phyloP scores from a whole-genome alignment of 2,113 vertebrate genomes.

The Ammodytes marinus region DNA sequence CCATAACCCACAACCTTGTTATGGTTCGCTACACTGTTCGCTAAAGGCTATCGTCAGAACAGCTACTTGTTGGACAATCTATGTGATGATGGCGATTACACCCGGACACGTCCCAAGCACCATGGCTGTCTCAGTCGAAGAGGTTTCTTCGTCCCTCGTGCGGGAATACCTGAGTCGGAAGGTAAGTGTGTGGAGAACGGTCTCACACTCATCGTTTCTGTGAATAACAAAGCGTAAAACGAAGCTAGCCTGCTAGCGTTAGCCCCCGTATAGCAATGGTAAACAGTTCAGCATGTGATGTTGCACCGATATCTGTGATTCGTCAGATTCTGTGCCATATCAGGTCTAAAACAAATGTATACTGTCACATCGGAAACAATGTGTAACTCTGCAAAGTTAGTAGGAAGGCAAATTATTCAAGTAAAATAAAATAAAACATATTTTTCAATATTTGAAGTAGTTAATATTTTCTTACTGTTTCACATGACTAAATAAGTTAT shows the following conservation, averaged over 20 bases:
- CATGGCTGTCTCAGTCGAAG: slow-evolving; percentile 88
- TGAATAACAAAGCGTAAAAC: neutral
- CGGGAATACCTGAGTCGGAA: slow-evolving; percentile 94
- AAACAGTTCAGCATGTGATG: too few species aligned
- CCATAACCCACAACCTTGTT: neutral
- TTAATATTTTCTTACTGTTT: too few species aligned
- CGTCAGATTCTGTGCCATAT: neutral
- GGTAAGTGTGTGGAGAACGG: slow-evolving; percentile 74
- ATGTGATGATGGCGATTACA: neutral
- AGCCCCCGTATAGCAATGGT: neutral
- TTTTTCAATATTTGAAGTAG: too few species aligned
- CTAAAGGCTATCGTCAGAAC: neutral
- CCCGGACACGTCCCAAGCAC: neutral
- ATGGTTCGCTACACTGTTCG: neutral
- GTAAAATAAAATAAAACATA: too few species aligned
- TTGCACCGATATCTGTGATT: neutral
- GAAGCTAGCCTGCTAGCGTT: slow-evolving; percentile 35
- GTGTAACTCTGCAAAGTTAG: too few species aligned
- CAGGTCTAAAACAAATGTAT: neutral
- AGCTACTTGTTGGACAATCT: neutral
- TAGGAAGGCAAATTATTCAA: too few species aligned
- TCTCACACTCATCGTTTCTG: neutral
- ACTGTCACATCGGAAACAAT: too few species aligned
- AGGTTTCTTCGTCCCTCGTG: slow-evolving; percentile 92
- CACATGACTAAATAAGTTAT: too few species aligned